Base-by-base conservation (phyloP, 2,888 invertebrate genomes). In the Plemyria rubiginata region DNA sequence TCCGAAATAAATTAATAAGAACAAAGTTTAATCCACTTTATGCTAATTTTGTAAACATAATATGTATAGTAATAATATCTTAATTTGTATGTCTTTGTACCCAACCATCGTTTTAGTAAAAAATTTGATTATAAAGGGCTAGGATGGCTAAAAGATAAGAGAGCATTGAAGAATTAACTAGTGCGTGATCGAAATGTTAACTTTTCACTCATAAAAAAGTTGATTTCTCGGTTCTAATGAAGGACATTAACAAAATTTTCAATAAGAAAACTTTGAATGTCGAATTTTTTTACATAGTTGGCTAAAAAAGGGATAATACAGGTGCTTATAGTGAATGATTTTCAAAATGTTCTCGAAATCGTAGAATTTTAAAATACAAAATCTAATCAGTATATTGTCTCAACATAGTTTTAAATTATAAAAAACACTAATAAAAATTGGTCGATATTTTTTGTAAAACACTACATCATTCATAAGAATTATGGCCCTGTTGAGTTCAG, bases 11-110 rank as follows among this genome's bases (percentile, higher is more conserved):
- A 88, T 90, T 86, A 89, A 79, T 88, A 86, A 78, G 78, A 77
- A 78, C 78, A 67, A 78, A 74, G 71, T 75, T 73, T 77, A 74
- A 71, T 77, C 75, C 75, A 75, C 72, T 75, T 82, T 73, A 85
- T 40, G 74, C 84, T 87, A 86, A 80, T 79, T 87, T 89, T 88
- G 86, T 90, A 83, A 84, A 87, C 81, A 84, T 85, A 77, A 79
- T 84, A 87, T 79, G 81, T 84, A 87, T n/a, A n/a, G n/a, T 88
- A 87, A 86, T 88, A 89, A 86, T 88, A 89, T 86, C 87, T 90
- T 87, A 88, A 82, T 88, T 91, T 90, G 90, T 90, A 87, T 88
- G 83, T 88, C 79, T 92, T 92, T 92, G 92, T 92, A 92, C 92
- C 90, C 90, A 90, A 89, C 82, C 75, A 80, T 86, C 78, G 79